These are phyloP conservation scores for silkworm (Bombyx mori) DNA, from an alignment of 1,140 invertebrate species.

Conservation along the genomic window DNA sequence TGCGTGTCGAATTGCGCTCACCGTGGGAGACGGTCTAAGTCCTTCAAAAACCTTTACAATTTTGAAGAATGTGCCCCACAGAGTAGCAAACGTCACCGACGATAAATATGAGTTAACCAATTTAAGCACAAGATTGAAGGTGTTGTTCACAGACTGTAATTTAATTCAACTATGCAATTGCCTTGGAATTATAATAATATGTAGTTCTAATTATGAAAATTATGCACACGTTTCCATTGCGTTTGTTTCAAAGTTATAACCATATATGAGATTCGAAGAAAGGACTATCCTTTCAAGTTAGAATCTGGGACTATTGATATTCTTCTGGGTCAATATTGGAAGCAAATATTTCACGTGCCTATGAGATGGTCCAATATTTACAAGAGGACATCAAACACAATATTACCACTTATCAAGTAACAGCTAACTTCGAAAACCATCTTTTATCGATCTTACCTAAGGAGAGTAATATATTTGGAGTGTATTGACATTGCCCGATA, in stretches of 20 bases:
- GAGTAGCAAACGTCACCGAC: too few relatives aligned
- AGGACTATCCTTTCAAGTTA: slow-evolving; percentile 27
- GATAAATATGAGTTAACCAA: too few relatives aligned
- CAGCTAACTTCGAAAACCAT: slow-evolving; percentile 50
- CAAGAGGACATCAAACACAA: slow-evolving; percentile 54
- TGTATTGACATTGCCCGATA: slow-evolving; percentile 39
- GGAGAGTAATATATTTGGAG: slow-evolving; percentile 30
- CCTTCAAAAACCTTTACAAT: too few relatives aligned
- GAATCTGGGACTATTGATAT: slow-evolving; percentile 47
- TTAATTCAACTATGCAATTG: too few relatives aligned
- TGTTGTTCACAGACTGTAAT: too few relatives aligned
- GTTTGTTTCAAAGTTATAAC: too few relatives aligned
- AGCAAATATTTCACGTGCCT: slow-evolving; percentile 63
- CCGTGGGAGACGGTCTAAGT: slow-evolving; percentile 49
- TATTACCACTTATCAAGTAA: slow-evolving; percentile 66
- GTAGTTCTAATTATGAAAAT: too few relatives aligned
- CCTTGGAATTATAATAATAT: too few relatives aligned
- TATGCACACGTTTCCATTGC: too few relatives aligned
- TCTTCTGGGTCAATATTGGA: slow-evolving; percentile 50
- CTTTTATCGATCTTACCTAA: slow-evolving; percentile 39
- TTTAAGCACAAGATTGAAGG: too few relatives aligned
- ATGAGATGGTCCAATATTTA: slow-evolving; percentile 60
- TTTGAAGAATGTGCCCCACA: too few relatives aligned
- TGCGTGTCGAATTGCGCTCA: slow-evolving; percentile 57
- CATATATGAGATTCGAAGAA: neutral